phyloP scores from a whole-genome alignment of 2,797 vertebrate species.

The Hypotaenidia philippensis region DNA sequence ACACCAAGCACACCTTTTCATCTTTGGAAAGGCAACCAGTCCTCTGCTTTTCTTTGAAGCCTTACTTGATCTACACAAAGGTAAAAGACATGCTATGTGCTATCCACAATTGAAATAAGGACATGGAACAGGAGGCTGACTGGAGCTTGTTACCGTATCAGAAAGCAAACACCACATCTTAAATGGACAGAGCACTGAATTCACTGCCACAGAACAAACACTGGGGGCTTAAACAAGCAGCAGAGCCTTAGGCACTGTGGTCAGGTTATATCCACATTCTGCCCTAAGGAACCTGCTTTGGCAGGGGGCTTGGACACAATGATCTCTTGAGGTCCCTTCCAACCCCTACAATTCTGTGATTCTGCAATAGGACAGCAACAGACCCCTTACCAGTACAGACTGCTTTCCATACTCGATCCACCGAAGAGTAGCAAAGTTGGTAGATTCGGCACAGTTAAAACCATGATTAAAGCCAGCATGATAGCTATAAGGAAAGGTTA shows the following conservation, averaged over 20 bases:
- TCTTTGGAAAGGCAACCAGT: not conserved
- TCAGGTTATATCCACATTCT: not conserved
- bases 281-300: too few relatives aligned
- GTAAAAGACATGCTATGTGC: not conserved
- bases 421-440: conserved; percentile 94
- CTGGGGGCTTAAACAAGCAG: not conserved
- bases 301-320: too few relatives aligned
- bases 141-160: not conserved
- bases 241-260: not conserved
- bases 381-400: conserved; percentile 88
- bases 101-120: not conserved
- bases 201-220: not conserved
- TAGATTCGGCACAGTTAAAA: conserved; percentile 97
- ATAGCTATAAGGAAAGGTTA: conserved; percentile 96
- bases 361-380: not conserved
- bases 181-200: not conserved
- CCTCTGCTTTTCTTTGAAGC: not conserved
- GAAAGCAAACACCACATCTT: not conserved
- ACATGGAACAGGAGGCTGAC: not conserved
- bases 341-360: too few relatives aligned
- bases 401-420: conserved; percentile 99
- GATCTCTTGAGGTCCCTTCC: too few relatives aligned
- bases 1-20: not conserved
- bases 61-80: not conserved
- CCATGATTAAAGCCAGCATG: conserved; percentile 99